phyloP scores from a whole-genome alignment of 2,113 vertebrate genomes.

The Cricetomys ansorgei region DNA sequence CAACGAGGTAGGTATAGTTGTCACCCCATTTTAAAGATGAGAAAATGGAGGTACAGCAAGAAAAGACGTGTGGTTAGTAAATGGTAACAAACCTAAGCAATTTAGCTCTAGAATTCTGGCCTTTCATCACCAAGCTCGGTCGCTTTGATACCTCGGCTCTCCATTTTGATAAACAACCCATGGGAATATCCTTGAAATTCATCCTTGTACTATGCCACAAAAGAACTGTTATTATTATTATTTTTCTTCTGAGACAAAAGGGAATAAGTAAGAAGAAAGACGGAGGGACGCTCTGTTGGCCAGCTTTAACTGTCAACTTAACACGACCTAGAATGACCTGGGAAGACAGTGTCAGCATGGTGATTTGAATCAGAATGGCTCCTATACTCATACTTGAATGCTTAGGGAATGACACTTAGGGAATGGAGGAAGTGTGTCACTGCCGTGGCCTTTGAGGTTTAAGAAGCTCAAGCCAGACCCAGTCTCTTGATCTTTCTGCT shows the following conservation, averaged over 20 bases:
- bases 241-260: not conserved
- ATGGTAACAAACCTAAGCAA: not conserved
- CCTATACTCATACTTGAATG: not conserved
- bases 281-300: not conserved
- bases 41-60: conserved; percentile 9
- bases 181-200: not conserved
- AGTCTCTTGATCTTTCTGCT: not conserved
- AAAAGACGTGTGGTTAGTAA: not conserved
- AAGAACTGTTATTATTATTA: not conserved
- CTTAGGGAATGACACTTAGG: not conserved
- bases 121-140: not conserved
- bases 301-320: not conserved
- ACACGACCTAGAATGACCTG: not conserved
- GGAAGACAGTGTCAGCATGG: not conserved
- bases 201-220: not conserved
- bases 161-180: not conserved
- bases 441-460: not conserved
- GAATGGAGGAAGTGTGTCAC: not conserved
- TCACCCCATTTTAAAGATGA: not conserved
- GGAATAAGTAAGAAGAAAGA: not conserved
- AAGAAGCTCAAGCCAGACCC: not conserved
- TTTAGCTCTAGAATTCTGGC: not conserved
- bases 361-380: not conserved
- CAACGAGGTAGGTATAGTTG: not conserved
- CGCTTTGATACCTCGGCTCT: not conserved